Base-by-base conservation (phyloP, 2,888 invertebrate species). In the Hyalella azteca region DNA sequence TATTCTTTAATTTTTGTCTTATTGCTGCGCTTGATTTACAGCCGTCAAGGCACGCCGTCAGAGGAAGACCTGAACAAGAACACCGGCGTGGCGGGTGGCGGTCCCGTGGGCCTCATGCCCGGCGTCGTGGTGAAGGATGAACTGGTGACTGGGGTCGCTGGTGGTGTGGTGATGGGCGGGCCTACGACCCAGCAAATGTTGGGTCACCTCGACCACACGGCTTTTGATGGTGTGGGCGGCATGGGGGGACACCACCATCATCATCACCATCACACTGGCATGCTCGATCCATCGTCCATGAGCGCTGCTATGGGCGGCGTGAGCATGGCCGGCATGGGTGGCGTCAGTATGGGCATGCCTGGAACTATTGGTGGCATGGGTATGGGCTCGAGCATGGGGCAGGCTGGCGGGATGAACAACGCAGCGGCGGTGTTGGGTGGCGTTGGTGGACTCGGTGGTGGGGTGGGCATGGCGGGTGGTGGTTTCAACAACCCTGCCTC, bases 31-130 rank as follows among this genome's bases (percentile, higher is more conserved):
- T 45, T 15, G 9, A 11, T 45, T 9, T 59, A 29, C 78, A 95
- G 96, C 87, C 92, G 95, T 86, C 96, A 96, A 89, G 95, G 95
- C 83, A 96, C 96, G 60, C 96, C 96, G 77, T 94, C 95, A 22
- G 95, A 95, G 88, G 94, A 94, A 86, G 94, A 94, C 81, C 89
- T 91, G 81, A 90, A 90, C 84, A 92, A 92, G 87, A 91, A 91
- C 86, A 88, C 84, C 40, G 76, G 82, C 40, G 79, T 85, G 73
- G 82, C 88, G 77, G 85, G 90, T 89, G 86, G 90, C 91, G 82
- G 80, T 15, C 81, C 80, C 48, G 80, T 82, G 79, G 82, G 80
- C 29, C 81, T 81, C 60, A 81, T 82, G 82, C 81, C 19, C 59
- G 81, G 40, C 77, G 80, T 75, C 76, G 81, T 40, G 77, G 78